Conservation (phyloP, 2,113 vertebrate genomes). For the Eupsittula cactorum region DNA sequence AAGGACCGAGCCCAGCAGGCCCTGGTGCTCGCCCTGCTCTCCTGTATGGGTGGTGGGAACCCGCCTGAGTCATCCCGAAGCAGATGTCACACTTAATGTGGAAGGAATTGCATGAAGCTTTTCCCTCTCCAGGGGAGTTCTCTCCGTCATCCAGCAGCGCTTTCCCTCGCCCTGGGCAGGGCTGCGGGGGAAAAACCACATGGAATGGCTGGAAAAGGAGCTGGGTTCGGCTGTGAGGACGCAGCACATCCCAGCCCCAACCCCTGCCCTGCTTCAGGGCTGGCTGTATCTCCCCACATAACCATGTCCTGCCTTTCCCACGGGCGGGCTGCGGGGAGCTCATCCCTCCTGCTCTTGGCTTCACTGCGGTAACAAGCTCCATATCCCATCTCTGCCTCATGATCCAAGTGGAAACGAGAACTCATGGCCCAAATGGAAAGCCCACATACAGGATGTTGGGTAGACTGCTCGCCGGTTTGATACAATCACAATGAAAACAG, state of each 20-base stretch:
- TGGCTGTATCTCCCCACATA: neutral
- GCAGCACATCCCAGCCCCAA: neutral
- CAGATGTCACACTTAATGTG: neutral
- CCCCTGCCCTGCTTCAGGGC: neutral
- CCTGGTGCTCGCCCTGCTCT: neutral
- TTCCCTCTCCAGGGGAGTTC: neutral
- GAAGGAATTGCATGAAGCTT: neutral
- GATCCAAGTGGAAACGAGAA: neutral
- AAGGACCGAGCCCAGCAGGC: neutral
- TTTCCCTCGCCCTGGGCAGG: neutral
- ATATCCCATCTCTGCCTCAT: neutral
- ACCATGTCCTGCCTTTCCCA: neutral
- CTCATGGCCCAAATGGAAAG: neutral
- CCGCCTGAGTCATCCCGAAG: neutral
- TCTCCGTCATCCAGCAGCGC: neutral
- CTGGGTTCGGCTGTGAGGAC: neutral
- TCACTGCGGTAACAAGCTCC: fast-evolving
- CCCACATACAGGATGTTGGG: slow-evolving; percentile 2
- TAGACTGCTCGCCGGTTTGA: neutral
- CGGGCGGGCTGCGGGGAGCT: neutral
- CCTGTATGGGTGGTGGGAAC: neutral
- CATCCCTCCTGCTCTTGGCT: neutral
- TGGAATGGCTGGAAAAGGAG: neutral
- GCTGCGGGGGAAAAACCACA: neutral
- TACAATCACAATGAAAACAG: neutral